Base-by-base conservation (phyloP, 2,888 invertebrate genomes). In the Parnassius orleans region DNA sequence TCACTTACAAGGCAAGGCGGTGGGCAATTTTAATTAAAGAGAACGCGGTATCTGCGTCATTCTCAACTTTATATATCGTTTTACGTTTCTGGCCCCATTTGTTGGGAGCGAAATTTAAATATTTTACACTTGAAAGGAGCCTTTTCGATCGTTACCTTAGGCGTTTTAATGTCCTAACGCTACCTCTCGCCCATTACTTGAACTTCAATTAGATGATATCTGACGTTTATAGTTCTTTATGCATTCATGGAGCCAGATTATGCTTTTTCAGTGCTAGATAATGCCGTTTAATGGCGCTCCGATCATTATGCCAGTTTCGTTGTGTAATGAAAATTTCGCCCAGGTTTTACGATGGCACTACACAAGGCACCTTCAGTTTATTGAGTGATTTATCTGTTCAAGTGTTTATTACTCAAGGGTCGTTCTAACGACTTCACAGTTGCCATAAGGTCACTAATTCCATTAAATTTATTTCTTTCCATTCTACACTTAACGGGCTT, bases 211-310 rank as follows among this genome's bases (percentile, higher is more conserved):
- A 89, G 89, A 90, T 90, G 84, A 86, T 90, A 90, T 90, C 90
- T 84, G 86, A 88, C 89, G 73, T 89, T 90, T 87, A 90, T 88
- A 90, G 89, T 90, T 88, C 88, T 90, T 90, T 90, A 87, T 87
- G 88, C 84, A 89, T 90, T 86, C 79, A 80, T 75, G 77, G 75
- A 84, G 82, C 80, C 73, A 86, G 89, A 90, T 90, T 86, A 86
- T 87, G 84, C 82, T 81, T 80, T 84, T 78, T 70, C 79, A 77
- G 77, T 81, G 77, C 76, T 69, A 84, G 87, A 87, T 90, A 87
- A 86, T 88, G 85, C 79, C 83, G 77, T 84, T 87, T 85, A 82
- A 89, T 81, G 76, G 83, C 77, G 76, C 83, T 80, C 85, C 83
- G 83, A 89, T 87, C 87, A 85, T 89, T 89, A 87, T 79, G 79